Conservation (phyloP, 2,888 invertebrate genomes). For the Teleogryllus oceanicus region DNA sequence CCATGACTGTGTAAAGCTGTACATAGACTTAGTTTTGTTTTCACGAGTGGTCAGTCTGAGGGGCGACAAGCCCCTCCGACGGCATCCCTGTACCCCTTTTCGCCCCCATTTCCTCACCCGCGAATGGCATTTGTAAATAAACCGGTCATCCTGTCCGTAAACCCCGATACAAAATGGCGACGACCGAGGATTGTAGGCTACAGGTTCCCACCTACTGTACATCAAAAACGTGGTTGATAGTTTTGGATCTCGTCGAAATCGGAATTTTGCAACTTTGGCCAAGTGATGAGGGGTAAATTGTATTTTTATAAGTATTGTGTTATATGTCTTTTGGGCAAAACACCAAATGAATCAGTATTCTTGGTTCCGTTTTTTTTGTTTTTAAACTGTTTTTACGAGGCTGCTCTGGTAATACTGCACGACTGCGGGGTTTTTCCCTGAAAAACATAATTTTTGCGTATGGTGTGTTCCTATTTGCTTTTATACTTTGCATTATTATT, state of each 20-base stretch:
- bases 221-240: neutral
- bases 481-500: neutral
- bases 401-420: neutral
- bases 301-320: constrained; percentile 23
- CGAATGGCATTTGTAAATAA: no score
- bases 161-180: neutral
- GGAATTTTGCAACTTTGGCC: neutral
- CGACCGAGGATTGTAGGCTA: neutral
- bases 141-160: no score
- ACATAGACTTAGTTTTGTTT: neutral
- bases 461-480: neutral
- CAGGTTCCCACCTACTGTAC: constrained; percentile 21
- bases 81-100: no score
- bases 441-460: neutral
- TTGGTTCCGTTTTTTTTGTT: neutral
- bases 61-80: no score
- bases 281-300: neutral
- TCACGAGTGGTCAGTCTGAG: no score
- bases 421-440: neutral
- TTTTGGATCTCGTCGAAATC: constrained; percentile 22
- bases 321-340: neutral
- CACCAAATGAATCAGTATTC: constrained; percentile 5
- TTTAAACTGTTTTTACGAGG: neutral
- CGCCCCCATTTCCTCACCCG: no score
- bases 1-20: constrained; percentile 53